phyloP scores from a whole-genome alignment of 2,888 invertebrate genomes.

The Panzeria rudis region DNA sequence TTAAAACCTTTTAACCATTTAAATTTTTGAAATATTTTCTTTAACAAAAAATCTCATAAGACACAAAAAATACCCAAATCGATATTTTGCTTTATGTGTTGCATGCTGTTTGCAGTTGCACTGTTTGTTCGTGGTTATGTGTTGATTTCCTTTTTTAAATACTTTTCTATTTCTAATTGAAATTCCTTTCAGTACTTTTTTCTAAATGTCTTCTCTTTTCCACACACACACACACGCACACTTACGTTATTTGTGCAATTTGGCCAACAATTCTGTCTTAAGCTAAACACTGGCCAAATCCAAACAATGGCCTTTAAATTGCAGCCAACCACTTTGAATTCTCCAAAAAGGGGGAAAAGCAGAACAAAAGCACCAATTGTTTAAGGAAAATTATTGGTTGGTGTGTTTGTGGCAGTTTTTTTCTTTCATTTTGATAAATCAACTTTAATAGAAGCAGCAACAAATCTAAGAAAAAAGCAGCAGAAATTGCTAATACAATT shows the following conservation, averaged over 20 bases:
- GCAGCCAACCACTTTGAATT: constrained; percentile 62
- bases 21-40: constrained; percentile 36
- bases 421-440: constrained; percentile 33
- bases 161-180: constrained; percentile 67
- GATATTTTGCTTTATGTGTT: constrained; percentile 28
- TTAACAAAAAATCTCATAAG: background rate
- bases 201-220: constrained; percentile 16
- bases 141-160: constrained; percentile 21
- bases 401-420: constrained; percentile 53
- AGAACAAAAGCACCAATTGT: background rate
- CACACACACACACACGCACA: constrained; percentile 3
- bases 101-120: background rate
- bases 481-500: constrained; percentile 1
- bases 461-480: constrained; percentile 5
- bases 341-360: background rate
- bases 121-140: constrained; percentile 5
- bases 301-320: constrained; percentile 67
- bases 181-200: constrained; percentile 62
- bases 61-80: constrained; percentile 25
- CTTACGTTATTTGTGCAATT: constrained; percentile 42
- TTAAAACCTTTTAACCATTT: constrained; percentile 16
- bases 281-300: constrained; percentile 16
- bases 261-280: constrained; percentile 36
- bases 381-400: constrained; percentile 51
- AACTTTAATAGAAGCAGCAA: constrained; percentile 4